Evolutionary conservation across 2,113 vertebrate species (phyloP).

Genomic region (Chloropsis hardwickii): DNA sequence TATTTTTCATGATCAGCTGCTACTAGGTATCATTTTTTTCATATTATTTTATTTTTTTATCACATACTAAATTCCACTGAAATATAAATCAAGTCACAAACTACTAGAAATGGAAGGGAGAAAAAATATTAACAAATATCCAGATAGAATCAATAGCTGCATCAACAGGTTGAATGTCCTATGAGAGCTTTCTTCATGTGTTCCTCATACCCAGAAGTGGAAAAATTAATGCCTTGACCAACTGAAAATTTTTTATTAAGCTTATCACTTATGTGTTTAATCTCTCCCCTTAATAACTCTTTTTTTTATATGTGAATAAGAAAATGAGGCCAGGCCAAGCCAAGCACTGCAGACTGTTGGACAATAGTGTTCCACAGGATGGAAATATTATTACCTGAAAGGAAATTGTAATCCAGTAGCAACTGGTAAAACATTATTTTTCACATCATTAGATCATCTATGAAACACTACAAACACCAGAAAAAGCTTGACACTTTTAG

Average conservation of each 20-base stretch:
- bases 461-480: background rate
- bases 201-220: background rate
- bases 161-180: background rate
- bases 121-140: background rate
- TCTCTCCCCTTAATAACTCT: background rate
- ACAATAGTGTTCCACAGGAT: background rate
- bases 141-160: background rate
- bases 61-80: background rate
- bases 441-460: background rate
- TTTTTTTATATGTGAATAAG: background rate
- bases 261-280: background rate
- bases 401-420: background rate
- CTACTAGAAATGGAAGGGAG: background rate
- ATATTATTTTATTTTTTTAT: background rate
- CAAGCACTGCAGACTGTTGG: background rate
- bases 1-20: background rate
- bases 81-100: background rate
- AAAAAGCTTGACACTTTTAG: background rate
- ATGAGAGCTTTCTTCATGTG: background rate
- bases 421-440: background rate
- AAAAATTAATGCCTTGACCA: background rate
- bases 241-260: background rate
- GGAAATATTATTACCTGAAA: background rate
- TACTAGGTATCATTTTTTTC: background rate
- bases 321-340: background rate